phyloP scores from a whole-genome alignment of 2,113 vertebrate genomes.

The Misgurnus mizolepis region DNA sequence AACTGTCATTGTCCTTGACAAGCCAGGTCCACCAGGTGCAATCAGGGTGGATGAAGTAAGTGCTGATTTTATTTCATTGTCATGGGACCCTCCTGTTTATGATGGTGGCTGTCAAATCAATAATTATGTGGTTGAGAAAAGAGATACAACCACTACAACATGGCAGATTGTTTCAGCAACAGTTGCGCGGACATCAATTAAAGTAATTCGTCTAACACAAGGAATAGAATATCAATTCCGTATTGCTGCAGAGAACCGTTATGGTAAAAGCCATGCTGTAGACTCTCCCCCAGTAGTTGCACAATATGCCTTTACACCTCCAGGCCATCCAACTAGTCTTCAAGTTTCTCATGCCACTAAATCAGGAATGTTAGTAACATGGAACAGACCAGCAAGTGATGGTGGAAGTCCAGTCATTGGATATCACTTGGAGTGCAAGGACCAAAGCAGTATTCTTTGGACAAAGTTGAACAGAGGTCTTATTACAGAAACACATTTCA shows the following conservation, averaged over 20 bases:
- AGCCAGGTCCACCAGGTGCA: constrained; percentile 88
- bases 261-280: constrained; percentile 86
- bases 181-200: constrained; percentile 95
- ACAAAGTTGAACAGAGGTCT: constrained; percentile 91
- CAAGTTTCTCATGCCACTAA: constrained; percentile 87
- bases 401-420: constrained; percentile 90
- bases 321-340: constrained; percentile 86
- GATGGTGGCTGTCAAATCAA: constrained; percentile 97
- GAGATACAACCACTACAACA: constrained; percentile 91
- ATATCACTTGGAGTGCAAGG: constrained; percentile 95
- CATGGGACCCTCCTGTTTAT: constrained; percentile 93
- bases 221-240: constrained; percentile 98
- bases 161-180: constrained; percentile 95
- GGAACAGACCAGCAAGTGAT: constrained; percentile 90
- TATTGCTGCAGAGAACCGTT: constrained; percentile 94
- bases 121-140: constrained; percentile 97
- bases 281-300: constrained; percentile 86
- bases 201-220: constrained; percentile 84
- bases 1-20: constrained; percentile 89
- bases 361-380: constrained; percentile 89
- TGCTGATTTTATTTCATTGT: constrained; percentile 86
- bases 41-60: constrained; percentile 91
- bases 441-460: constrained; percentile 96
- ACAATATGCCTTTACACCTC: constrained; percentile 92
- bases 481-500: constrained; percentile 89